Evolutionary conservation across 2,113 vertebrate species (phyloP).

Genomic region (Calypte anna): DNA sequence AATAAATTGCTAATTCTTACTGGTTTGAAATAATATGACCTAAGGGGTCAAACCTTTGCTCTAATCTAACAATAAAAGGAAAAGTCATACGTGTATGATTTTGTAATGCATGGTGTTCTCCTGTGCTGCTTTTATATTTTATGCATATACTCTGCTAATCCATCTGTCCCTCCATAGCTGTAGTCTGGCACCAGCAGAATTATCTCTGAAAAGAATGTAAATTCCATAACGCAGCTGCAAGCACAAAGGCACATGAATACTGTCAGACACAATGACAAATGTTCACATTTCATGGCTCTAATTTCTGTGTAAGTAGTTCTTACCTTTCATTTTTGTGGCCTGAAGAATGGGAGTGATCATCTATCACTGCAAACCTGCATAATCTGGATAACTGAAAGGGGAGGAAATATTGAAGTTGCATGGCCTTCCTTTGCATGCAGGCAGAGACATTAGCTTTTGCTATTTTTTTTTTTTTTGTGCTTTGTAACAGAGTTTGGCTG

Average conservation of each 20-base stretch:
- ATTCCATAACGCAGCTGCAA: conserved; percentile 55
- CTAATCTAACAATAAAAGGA: neutral
- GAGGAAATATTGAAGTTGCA: neutral
- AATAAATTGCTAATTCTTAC: neutral
- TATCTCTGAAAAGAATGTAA: conserved; percentile 57
- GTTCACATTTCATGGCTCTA: conserved; percentile 17
- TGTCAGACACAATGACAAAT: conserved; percentile 52
- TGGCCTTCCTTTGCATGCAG: neutral
- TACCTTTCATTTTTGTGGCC: conserved; percentile 24
- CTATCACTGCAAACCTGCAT: neutral
- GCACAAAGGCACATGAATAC: conserved; percentile 29
- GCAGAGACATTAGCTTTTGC: neutral
- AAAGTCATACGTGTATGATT: conserved; percentile 2
- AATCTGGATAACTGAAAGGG: neutral
- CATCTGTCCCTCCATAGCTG: conserved; percentile 43
- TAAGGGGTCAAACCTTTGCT: neutral
- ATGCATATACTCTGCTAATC: conserved; percentile 36
- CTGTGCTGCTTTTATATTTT: conserved; percentile 39
- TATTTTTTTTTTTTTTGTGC: neutral
- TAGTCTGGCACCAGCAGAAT: conserved; percentile 64
- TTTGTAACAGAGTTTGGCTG: neutral
- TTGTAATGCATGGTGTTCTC: neutral
- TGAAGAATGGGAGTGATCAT: neutral
- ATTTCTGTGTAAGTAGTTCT: conserved; percentile 36
- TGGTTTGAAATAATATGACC: neutral